Base-by-base conservation (phyloP, 2,888 invertebrate genomes). In the Unio delphinus region DNA sequence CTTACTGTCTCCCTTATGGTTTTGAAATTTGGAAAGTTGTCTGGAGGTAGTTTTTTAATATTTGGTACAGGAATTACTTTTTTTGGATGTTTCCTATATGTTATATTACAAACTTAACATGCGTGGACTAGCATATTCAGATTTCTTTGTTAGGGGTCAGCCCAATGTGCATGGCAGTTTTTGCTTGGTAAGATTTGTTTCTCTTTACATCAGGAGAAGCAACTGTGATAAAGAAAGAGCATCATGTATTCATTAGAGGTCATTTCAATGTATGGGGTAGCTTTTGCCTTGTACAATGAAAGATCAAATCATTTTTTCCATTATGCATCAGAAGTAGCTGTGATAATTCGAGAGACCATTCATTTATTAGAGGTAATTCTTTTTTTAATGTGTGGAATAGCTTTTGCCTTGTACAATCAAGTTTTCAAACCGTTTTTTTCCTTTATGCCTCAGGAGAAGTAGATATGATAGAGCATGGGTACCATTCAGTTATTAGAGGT, bases 161-260 rank as follows among this genome's bases (percentile, higher is more conserved):
- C 34, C 1, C 8, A 34, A 34, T 1, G 1, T 34, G 34, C 30
- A 6, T 34, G 34, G 34, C 34, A 34, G 34, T 20, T n/a, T 34
- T 64, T 15, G 6, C 17, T 64, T 28, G 2, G 8, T 55, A 17
- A 34, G 18, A n/a, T 23, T n/a, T 17, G 15, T 59, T n/a, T 64
- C n/a, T 63, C 15, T 28, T 57, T 23, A 23, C 61, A 64, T 68
- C 70, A 87, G 87, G 87, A 18, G 74, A 76, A 20, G 75, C 78
- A 45, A 72, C 78, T 20, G 58, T 69, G 6, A 71, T 88, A 4
- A 74, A 72, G 20, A 73, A 76, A 58, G 67, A 79, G n/a, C 72
- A 78, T 55, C 70, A 87, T 55, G 80, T 82, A 0, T 88, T 87
- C 76, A 75, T 72, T 55, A 86, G 86, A 71, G 64, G 65, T 26